phyloP scores from a whole-genome alignment of 1,140 invertebrate species.

The Pseudachorutes palmiensis region DNA sequence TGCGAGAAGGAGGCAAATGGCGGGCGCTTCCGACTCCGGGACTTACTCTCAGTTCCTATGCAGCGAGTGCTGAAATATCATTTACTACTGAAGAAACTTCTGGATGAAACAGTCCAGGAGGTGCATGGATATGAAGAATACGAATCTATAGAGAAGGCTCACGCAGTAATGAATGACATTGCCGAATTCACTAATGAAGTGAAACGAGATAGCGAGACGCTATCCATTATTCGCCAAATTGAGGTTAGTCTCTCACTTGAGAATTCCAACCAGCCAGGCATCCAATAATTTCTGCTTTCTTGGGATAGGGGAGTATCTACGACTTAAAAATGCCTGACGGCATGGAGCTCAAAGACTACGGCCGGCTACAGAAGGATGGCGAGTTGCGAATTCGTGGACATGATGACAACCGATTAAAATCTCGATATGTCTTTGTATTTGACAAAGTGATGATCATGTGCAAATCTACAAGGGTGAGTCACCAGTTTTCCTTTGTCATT shows the following conservation, averaged over 20 bases:
- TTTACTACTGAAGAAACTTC: slow-evolving; percentile 79
- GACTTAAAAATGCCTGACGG: slow-evolving; percentile 72
- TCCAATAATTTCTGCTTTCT: too few relatives aligned
- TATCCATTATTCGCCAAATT: slow-evolving; percentile 82
- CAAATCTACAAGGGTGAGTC: slow-evolving; percentile 69
- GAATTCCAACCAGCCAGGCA: too few relatives aligned
- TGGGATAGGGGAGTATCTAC: slow-evolving; percentile 61
- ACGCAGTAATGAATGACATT: slow-evolving; percentile 93
- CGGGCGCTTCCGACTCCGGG: slow-evolving; percentile 85
- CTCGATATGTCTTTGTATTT: slow-evolving; percentile 73
- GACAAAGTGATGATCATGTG: slow-evolving; percentile 93
- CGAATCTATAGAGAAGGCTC: slow-evolving; percentile 70
- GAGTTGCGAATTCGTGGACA: slow-evolving; percentile 88
- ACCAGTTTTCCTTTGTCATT: too few relatives aligned
- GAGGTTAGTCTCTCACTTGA: too few relatives aligned
- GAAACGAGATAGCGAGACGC: slow-evolving; percentile 88
- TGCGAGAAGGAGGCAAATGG: slow-evolving; percentile 89
- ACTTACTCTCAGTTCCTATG: slow-evolving; percentile 94
- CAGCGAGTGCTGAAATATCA: slow-evolving; percentile 96
- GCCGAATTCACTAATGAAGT: slow-evolving; percentile 97
- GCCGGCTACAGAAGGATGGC: slow-evolving; percentile 79
- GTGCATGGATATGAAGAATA: slow-evolving; percentile 60
- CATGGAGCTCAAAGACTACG: slow-evolving; percentile 75
- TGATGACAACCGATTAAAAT: slow-evolving; percentile 73
- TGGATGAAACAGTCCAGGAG: slow-evolving; percentile 56